phyloP scores from a whole-genome alignment of 2,113 vertebrate genomes.

The Grantiella picta region DNA sequence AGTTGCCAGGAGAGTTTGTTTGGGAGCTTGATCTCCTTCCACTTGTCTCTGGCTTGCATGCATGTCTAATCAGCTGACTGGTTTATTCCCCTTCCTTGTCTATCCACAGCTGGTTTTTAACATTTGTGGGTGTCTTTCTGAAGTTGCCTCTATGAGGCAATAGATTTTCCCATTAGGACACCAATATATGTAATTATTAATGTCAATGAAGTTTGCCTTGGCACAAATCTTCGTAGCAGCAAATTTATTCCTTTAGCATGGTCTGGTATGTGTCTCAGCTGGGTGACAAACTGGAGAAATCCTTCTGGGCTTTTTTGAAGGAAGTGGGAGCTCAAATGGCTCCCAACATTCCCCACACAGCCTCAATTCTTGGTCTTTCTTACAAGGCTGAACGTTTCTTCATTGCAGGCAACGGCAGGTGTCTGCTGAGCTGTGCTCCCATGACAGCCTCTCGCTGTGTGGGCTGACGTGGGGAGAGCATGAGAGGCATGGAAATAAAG shows the following conservation, averaged over 20 bases:
- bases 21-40: not conserved
- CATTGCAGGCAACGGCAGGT: not conserved
- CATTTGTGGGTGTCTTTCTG: not conserved
- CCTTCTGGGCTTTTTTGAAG: not conserved
- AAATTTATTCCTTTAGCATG: not conserved
- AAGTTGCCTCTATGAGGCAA: not conserved
- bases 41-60: not conserved
- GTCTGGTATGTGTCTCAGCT: conserved; percentile 27
- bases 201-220: not conserved
- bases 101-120: not conserved
- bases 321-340: not conserved
- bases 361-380: not conserved
- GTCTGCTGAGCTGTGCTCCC: not conserved
- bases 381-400: not conserved
- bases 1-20: not conserved
- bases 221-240: not conserved
- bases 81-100: not conserved
- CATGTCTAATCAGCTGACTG: not conserved
- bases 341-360: not conserved
- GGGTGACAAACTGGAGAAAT: not conserved
- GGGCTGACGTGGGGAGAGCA: not conserved
- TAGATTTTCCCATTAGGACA: not conserved
- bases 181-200: not conserved
- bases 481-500: conserved; percentile 6
- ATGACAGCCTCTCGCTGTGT: not conserved